phyloP scores from a whole-genome alignment of 1,140 invertebrate genomes.

The Arion vulgaris region DNA sequence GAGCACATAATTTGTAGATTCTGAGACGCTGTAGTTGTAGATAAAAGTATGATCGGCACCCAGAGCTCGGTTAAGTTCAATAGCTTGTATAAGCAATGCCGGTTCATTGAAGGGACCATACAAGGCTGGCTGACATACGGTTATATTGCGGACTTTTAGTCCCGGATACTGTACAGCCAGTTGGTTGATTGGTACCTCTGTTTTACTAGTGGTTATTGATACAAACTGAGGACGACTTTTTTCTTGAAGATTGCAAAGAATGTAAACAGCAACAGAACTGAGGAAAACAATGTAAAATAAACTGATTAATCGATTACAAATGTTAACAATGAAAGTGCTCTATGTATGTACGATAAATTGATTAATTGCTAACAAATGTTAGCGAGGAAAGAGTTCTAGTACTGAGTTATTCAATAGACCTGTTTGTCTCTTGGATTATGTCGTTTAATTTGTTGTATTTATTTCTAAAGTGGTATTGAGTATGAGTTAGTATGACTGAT shows the following conservation, averaged over 20 bases:
- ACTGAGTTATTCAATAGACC: too few relatives aligned
- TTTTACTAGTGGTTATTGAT: background rate
- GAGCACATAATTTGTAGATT: background rate
- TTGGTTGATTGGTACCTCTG: background rate
- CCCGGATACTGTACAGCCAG: background rate
- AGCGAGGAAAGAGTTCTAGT: too few relatives aligned
- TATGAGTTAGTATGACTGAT: too few relatives aligned
- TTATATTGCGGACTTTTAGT: background rate
- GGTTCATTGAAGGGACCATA: background rate
- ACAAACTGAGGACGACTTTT: background rate
- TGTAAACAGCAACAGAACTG: background rate
- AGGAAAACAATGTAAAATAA: background rate
- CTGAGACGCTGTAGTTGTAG: slow-evolving; percentile 22
- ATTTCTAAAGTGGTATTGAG: too few relatives aligned
- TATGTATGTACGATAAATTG: too few relatives aligned
- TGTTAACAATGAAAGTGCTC: too few relatives aligned
- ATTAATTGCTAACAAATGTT: too few relatives aligned
- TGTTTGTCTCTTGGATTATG: too few relatives aligned
- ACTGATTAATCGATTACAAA: background rate
- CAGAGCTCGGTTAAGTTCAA: slow-evolving; percentile 15
- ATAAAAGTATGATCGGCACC: slow-evolving; percentile 11
- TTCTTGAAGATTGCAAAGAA: background rate
- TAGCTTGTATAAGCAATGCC: background rate
- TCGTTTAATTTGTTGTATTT: too few relatives aligned
- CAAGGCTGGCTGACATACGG: slow-evolving; percentile 7